Base-by-base conservation (phyloP, 2,797 vertebrate species). In the Epinephelus coioides region DNA sequence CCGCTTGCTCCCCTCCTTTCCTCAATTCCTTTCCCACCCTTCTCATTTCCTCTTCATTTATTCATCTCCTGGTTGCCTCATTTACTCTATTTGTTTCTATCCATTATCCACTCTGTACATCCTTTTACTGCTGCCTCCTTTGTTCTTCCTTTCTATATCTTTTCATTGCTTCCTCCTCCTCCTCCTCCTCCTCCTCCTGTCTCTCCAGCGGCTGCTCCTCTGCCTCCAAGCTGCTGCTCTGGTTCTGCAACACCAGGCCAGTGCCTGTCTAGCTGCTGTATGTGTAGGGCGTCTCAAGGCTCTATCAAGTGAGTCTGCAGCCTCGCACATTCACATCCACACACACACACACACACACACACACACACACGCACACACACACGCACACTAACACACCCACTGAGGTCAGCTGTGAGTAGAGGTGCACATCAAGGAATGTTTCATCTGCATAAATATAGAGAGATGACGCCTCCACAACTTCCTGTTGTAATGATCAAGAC, bases 211-310 rank as follows among this genome's bases (percentile, higher is more conserved):
- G 96, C 95, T 98, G 96, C 94, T 97, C 96, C 92, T 97, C 97
- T 97, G 93, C 96, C 95, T 98, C 96, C 96, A 97, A 97, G 94
- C 96, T 99, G 91, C 94, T 98, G 90, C 96, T 99, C 95, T 96
- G 97, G 95, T 97, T 99, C 96, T 98, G 97, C 97, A 97, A 95
- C 94, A 96, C 95, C 92, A 97, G 97, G 93, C 97, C 97, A 88
- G 97, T 97, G 95, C 96, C 97, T 94, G 97, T 99, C 88, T 99
- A 97, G 94, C 89, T 91, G 94, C 93, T 94, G 91, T 95, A 86
- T 95, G 94, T 95, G 85, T 90, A 87, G 73, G 61, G 79, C 79
- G 17, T 74, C 82, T 88, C 89, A 85, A 81, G 81, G 86, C 86
- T 93, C 85, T 87, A 71, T 81, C 94, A 96, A 95, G 96, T 96